These are phyloP conservation scores for Dolichallabes microphthalmus DNA, from an alignment of 2,113 vertebrate genomes.

Conservation along the genomic window DNA sequence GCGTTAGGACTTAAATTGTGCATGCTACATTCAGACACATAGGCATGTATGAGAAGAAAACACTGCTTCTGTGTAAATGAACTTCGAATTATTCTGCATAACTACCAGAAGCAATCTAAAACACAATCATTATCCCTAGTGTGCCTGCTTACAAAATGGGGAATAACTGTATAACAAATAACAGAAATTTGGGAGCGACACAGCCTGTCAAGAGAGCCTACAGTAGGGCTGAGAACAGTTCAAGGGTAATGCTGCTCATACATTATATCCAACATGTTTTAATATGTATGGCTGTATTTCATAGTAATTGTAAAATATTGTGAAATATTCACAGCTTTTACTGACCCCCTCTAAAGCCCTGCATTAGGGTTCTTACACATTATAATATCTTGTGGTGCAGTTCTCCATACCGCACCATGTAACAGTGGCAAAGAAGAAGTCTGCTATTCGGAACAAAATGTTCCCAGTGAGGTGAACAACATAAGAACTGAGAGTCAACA, in stretches of 20 bases:
- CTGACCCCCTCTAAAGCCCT: no score
- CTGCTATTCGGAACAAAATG: no score
- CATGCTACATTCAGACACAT: neutral
- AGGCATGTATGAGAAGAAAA: neutral
- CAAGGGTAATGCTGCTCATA: neutral
- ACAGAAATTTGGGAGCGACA: neutral
- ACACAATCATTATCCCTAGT: neutral
- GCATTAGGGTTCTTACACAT: no score
- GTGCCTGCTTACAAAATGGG: conserved; percentile 9
- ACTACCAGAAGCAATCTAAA: neutral
- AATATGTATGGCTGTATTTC: neutral
- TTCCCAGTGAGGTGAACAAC: no score
- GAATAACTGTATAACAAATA: neutral
- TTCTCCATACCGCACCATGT: no score
- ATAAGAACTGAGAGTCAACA: no score
- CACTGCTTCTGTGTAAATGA: neutral
- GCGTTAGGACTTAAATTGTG: neutral
- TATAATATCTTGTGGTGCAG: no score
- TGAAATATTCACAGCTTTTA: no score
- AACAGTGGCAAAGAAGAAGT: no score
- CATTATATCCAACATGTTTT: neutral
- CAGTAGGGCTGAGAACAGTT: neutral
- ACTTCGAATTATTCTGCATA: neutral
- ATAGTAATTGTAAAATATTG: no score
- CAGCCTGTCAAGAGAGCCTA: neutral